Percentiles rank a stretch among this genome's conserved stretches.
Evolutionary conservation across 1,140 invertebrate genomes (phyloP).

Genomic region (Drosophila bifasciata): DNA sequence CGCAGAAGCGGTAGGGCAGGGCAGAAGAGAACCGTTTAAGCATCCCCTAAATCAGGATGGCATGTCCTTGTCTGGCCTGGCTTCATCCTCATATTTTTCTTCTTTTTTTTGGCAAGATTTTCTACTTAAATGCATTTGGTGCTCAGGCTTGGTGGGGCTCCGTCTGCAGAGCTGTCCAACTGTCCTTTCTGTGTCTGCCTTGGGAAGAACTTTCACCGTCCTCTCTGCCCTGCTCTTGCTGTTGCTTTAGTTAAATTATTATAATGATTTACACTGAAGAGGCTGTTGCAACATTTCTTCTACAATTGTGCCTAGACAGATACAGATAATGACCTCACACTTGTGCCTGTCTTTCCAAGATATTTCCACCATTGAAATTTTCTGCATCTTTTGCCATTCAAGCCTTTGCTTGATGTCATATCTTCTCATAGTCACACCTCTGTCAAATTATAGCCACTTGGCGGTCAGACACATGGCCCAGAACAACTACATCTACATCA

Average conservation of each 20-base stretch:
- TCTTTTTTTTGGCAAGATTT: conserved; percentile 55
- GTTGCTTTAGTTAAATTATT: conserved; percentile 64
- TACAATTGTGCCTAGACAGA: conserved; percentile 27
- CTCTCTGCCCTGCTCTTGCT: conserved; percentile 24
- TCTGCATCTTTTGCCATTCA: background rate
- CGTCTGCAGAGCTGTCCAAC: conserved; percentile 62
- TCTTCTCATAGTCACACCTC: conserved; percentile 32
- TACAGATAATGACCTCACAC: conserved; percentile 31
- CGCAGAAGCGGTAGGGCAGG: conserved; percentile 24
- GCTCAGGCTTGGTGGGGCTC: too few relatives aligned
- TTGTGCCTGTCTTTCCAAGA: background rate
- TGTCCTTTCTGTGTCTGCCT: conserved; percentile 29
- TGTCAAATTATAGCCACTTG: conserved; percentile 50
- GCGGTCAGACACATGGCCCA: conserved; percentile 41
- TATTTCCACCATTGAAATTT: background rate
- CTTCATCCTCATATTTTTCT: conserved; percentile 15
- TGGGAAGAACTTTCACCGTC: conserved; percentile 61
- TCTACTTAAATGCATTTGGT: conserved; percentile 76
- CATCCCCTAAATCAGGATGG: conserved; percentile 60
- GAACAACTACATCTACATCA: conserved; percentile 39
- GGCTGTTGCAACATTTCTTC: conserved; percentile 6
- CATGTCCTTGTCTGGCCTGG: conserved; percentile 25
- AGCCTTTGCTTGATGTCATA: background rate
- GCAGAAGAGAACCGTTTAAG: conserved; percentile 54
- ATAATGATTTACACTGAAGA: conserved; percentile 73